A percentile compares a stretch with the other conserved stretches of the same genome.
Evolutionary conservation across 1,140 invertebrate species (phyloP).

Genomic region (Caenorhabditis remanei): DNA sequence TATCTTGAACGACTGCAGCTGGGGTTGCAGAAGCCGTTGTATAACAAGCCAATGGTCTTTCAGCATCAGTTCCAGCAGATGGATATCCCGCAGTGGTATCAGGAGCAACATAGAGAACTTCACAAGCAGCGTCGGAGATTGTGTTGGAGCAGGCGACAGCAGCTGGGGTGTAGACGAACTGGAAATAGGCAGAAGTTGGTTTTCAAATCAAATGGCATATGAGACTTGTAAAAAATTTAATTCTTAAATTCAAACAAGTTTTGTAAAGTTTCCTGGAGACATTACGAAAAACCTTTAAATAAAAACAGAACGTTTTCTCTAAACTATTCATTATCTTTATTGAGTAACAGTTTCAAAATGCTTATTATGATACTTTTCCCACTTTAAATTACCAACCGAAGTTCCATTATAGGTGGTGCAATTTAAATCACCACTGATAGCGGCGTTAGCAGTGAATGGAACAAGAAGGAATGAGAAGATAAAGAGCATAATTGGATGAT

Average conservation of each 20-base stretch:
- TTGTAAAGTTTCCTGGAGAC: background rate
- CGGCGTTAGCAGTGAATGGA: constrained; percentile 31
- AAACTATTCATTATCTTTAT: too few species aligned
- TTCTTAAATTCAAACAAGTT: too few species aligned
- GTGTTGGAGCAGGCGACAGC: constrained; percentile 49
- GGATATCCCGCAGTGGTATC: constrained; percentile 31
- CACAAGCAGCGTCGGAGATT: constrained; percentile 45
- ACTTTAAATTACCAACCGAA: constrained; percentile 6
- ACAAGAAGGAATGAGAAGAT: constrained; percentile 27
- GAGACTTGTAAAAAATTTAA: background rate
- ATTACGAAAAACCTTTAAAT: too few species aligned
- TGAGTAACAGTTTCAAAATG: background rate
- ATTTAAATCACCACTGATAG: constrained; percentile 30
- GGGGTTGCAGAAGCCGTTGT: background rate
- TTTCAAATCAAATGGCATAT: background rate
- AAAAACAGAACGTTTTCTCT: too few species aligned
- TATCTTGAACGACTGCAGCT: constrained; percentile 9
- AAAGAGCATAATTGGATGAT: constrained; percentile 36
- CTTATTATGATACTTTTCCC: background rate
- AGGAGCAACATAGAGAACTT: constrained; percentile 14
- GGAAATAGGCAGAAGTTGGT: background rate
- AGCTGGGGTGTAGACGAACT: constrained; percentile 54
- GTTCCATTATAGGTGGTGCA: constrained; percentile 35
- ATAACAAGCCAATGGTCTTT: constrained; percentile 36
- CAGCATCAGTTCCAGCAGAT: constrained; percentile 33